These are phyloP conservation scores for Neodiprion lecontei DNA, from an alignment of 1,140 invertebrate species.

Conservation along the genomic window DNA sequence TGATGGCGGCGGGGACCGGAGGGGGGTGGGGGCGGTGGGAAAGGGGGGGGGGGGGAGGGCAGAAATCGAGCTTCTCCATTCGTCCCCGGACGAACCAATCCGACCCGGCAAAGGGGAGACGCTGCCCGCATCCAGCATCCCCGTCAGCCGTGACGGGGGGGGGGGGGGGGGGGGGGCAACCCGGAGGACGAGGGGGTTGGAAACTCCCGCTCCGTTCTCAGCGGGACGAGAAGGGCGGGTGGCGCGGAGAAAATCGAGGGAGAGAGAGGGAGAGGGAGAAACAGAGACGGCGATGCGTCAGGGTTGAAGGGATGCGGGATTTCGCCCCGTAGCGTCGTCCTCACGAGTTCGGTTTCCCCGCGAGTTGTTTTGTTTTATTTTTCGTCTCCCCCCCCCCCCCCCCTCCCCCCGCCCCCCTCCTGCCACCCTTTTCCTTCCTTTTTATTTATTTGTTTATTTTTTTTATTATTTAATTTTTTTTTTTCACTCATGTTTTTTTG, in stretches of 20 bases:
- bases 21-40: not conserved
- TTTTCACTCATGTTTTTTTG: too few species aligned
- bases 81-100: constrained; percentile 42
- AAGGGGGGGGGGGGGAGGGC: not conserved
- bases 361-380: constrained; percentile 9
- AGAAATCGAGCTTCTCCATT: constrained; percentile 31
- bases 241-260: constrained; percentile 4
- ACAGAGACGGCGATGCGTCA: constrained; percentile 32
- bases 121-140: not conserved
- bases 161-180: constrained; percentile 33
- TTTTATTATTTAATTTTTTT: too few species aligned
- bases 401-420: not conserved
- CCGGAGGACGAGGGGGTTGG: constrained; percentile 21
- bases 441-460: too few species aligned
- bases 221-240: constrained; percentile 13
- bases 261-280: not conserved
- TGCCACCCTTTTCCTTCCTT: not conserved
- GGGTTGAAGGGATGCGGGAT: constrained; percentile 27
- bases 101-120: not conserved
- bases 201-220: too few species aligned
- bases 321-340: constrained; percentile 18
- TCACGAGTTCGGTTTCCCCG: constrained; percentile 11
- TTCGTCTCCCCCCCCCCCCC: not conserved
- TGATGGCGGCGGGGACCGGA: constrained; percentile 40
- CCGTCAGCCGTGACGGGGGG: constrained; percentile 25